Evolutionary conservation across 2,113 vertebrate genomes (phyloP), one percentile per base, ranked within the genome.

Genomic region (Pachycephala philippinensis): DNA sequence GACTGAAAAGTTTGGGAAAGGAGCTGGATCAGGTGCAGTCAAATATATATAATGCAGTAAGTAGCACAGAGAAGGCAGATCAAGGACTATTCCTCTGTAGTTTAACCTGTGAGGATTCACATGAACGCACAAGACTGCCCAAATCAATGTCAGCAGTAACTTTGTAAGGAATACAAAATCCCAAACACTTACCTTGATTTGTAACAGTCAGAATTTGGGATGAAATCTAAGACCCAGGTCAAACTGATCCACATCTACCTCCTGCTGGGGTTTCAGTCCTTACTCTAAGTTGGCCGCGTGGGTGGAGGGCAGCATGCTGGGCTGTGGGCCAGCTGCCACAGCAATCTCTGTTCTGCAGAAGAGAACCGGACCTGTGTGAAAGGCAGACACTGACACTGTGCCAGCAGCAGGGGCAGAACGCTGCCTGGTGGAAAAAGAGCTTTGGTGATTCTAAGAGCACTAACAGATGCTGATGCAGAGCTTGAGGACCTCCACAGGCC

Each of bases 381-480:
- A 61, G 66, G 44, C 47, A 84, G 42, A 37, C 8, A 9, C 35
- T 40, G 33, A 42, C 0, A 0, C 53, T 2, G 2, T 6, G 20
- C 7, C 2, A 1, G 37, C 24, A 56, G 37, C 11, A 42, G 35
- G 1, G 2, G 37, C 18, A 56, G 44, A 70, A 75, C 0, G 0
- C 26, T 54, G 35, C 19, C 28, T 15, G 35, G n/a, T 1, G 6
- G 7, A 61, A 45, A 52, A 56, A 30, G 23, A 63, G 44, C 18
- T 71, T 10, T 35, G 52, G 21, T 21, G 45, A 33, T 14, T 64
- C 37, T 26, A 42, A 44, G 69, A 45, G 16, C 14, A 31, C 16
- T 39, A 27, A 59, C 4, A 49, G 14, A 24, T 35, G 15, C 33
- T 75, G 45, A 54, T 27, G 17, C 10, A 66, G 35, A 37, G 17